Evolutionary conservation across 2,113 vertebrate genomes (phyloP), one percentile per base, ranked within the genome.

Genomic region (Rhinoptilus africanus): DNA sequence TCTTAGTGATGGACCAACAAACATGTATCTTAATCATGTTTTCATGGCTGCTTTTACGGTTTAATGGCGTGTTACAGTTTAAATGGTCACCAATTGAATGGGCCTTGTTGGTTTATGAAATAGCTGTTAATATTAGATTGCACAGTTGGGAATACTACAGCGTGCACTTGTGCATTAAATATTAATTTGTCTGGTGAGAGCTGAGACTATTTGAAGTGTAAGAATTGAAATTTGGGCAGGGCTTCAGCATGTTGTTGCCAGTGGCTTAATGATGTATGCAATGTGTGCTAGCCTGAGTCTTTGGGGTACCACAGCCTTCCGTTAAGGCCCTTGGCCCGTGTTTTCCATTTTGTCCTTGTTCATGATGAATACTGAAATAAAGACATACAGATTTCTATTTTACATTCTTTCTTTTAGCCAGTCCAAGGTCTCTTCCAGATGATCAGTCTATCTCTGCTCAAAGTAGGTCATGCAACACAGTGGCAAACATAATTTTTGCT

Each of bases 61-160:
- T 96, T 96, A 96, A 97, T 73, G 90, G 88, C 0, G 8, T 85
- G 91, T 82, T 97, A 83, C 68, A 96, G 95, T 94, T 96, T 94
- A 96, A 97, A 95, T 89, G 93, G 95, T 94, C 96, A 87, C 94
- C 97, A 91, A 97, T 62, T 96, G 97, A 97, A 97, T 39, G 48
- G 93, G 92, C 89, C 95, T 93, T 96, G 97, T 97, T 97, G 95
- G 97, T 97, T 97, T 96, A 97, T 96, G 93, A 96, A 97, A 97
- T 96, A 95, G 96, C 96, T 92, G 92, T 86, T 97, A 93, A 97
- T 95, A 94, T 93, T 78, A 84, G 94, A 97, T 94, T 79, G 85
- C 88, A 86, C 92, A 89, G 88, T 85, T 92, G 96, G 94, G 92
- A 97, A 96, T 95, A 96, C 83, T 97, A 76, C 92, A 85, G 91